Conservation (phyloP, 2,797 vertebrate species). For the Argya squamiceps region DNA sequence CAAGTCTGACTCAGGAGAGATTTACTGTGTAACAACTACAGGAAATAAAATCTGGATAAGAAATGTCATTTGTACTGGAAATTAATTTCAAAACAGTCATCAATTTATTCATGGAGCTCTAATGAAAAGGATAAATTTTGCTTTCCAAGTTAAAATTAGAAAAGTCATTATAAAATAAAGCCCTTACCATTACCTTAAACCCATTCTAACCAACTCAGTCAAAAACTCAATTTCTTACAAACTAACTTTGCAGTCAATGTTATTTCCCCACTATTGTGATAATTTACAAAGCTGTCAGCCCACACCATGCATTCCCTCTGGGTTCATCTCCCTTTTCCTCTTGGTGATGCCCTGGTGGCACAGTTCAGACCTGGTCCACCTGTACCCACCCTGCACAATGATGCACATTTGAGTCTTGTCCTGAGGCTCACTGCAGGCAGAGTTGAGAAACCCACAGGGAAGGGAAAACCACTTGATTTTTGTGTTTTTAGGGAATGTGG, state of each 20-base stretch:
- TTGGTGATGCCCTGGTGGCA: too few relatives aligned
- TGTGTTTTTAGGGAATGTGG: not conserved
- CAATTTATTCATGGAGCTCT: not conserved
- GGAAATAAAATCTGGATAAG: not conserved
- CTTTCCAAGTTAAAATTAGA: not conserved
- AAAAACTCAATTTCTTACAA: not conserved
- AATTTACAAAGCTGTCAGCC: not conserved
- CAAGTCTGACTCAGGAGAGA: not conserved
- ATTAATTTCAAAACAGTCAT: not conserved
- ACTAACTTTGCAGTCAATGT: not conserved
- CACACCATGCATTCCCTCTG: fast-evolving
- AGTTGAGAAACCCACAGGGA: fast-evolving
- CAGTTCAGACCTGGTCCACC: not conserved
- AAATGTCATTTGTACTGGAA: not conserved
- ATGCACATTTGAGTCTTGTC: fast-evolving
- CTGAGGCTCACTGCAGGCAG: not conserved
- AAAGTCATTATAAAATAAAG: not conserved
- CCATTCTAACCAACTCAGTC: not conserved
- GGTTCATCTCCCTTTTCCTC: not conserved
- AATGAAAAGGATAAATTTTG: not conserved
- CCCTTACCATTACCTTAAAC: not conserved
- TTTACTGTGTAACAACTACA: not conserved
- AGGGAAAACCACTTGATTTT: not conserved
- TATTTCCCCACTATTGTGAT: not conserved
- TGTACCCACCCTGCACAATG: not conserved